Percentiles rank a stretch among this genome's conserved stretches.
Conservation (phyloP, 2,797 vertebrate genomes). For the Chiloscyllium punctatum region DNA sequence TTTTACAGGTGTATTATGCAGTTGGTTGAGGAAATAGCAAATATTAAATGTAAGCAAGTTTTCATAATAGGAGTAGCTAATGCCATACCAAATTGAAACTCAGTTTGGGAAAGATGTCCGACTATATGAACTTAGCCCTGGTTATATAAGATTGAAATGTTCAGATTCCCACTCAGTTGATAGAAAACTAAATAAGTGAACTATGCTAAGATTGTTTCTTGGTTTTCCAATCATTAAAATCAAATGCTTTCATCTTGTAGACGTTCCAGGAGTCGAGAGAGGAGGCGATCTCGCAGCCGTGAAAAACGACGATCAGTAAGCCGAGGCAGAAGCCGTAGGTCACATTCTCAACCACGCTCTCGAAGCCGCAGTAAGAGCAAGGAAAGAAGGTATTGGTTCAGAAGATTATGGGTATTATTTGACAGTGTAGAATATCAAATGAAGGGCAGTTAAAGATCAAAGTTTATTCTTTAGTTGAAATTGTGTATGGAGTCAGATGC, state of each 20-base stretch:
- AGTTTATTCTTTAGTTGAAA: background rate
- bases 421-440: background rate
- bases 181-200: background rate
- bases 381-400: slow-evolving; percentile 50
- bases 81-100: background rate
- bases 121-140: background rate
- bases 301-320: slow-evolving; percentile 67
- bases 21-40: background rate
- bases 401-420: background rate
- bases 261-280: slow-evolving; percentile 86
- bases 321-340: slow-evolving; percentile 74
- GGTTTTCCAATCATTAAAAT: slow-evolving; percentile 9
- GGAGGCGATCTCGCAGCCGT: slow-evolving; percentile 71
- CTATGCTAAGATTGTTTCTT: background rate
- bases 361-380: slow-evolving; percentile 77
- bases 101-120: background rate
- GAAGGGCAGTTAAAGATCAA: background rate
- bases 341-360: slow-evolving; percentile 73
- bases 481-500: background rate
- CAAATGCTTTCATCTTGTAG: slow-evolving; percentile 50
- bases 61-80: background rate
- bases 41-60: background rate
- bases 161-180: background rate
- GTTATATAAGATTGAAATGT: background rate
- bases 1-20: background rate